Conservation (phyloP, 2,888 invertebrate genomes). For the Chydorus sphaericus region DNA sequence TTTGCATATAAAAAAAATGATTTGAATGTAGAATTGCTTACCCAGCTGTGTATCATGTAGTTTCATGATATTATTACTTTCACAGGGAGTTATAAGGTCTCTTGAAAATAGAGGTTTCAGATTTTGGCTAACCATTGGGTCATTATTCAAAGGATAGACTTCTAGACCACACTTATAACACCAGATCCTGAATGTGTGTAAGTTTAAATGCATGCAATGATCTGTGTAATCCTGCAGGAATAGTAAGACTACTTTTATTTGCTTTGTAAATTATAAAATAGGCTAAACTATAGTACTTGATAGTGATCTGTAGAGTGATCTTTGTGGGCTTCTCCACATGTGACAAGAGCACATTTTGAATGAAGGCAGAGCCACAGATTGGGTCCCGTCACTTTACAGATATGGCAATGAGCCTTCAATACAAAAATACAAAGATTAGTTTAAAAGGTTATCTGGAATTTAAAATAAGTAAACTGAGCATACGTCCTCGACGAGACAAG, state of each 20-base stretch:
- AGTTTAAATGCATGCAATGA: conserved; percentile 71
- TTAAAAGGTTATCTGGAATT: not conserved
- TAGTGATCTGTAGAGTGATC: conserved; percentile 74
- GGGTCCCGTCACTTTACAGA: conserved; percentile 55
- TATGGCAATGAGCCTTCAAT: conserved; percentile 41
- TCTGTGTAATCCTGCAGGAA: conserved; percentile 39
- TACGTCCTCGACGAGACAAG: not conserved
- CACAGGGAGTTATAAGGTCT: not conserved
- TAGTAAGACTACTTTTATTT: conserved; percentile 9
- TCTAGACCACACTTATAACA: conserved; percentile 75
- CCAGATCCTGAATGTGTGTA: conserved; percentile 72
- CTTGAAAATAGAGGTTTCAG: not conserved
- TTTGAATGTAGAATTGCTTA: not conserved
- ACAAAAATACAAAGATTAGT: not conserved
- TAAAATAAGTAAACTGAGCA: not conserved
- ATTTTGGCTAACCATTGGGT: conserved; percentile 22
- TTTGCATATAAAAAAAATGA: not conserved
- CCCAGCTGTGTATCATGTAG: conserved; percentile 33
- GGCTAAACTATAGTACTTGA: conserved; percentile 36
- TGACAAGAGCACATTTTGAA: conserved; percentile 59
- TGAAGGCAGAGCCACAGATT: conserved; percentile 78
- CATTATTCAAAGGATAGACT: conserved; percentile 43
- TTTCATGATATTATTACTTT: conserved; percentile 32
- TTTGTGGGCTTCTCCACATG: conserved; percentile 65
- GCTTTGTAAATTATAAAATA: not conserved